Conservation (phyloP, 2,797 vertebrate species). For the Spatula versicolor region DNA sequence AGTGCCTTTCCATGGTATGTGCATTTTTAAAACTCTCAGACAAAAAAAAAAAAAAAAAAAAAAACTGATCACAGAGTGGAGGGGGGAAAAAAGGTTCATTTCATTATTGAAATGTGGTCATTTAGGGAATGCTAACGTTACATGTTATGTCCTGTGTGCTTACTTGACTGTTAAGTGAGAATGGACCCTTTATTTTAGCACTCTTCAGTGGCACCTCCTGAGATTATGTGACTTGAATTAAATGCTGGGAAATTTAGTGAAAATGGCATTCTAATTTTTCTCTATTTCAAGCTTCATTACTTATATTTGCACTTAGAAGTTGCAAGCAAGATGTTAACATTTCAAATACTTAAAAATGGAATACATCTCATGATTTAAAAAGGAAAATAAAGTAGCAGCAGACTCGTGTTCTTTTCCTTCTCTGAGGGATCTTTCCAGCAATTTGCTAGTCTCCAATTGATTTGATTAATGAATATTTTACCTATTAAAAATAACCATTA, state of each 20-base stretch:
- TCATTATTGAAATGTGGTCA: neutral
- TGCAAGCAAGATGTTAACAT: constrained; percentile 36
- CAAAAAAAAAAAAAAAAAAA: neutral
- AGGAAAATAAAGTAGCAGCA: neutral
- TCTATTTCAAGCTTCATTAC: constrained; percentile 51
- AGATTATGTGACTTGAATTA: constrained; percentile 34
- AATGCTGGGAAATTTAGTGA: neutral
- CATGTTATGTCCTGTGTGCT: neutral
- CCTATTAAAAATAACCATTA: constrained; percentile 72
- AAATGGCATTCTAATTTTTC: constrained; percentile 47
- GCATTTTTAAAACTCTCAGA: neutral
- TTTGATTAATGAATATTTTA: constrained; percentile 77
- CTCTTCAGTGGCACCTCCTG: neutral
- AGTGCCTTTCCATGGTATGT: neutral
- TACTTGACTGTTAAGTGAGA: neutral
- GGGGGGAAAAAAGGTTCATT: neutral
- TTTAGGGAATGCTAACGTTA: neutral
- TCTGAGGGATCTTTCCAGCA: constrained; percentile 32
- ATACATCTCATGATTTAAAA: neutral
- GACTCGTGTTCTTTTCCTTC: constrained; percentile 25
- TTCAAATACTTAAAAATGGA: neutral
- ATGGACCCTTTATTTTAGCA: constrained; percentile 29
- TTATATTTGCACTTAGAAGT: constrained; percentile 39
- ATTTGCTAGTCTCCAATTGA: constrained; percentile 58
- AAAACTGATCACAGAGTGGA: neutral